phyloP scores from a whole-genome alignment of 2,888 invertebrate species.

The Apoderus coryli region DNA sequence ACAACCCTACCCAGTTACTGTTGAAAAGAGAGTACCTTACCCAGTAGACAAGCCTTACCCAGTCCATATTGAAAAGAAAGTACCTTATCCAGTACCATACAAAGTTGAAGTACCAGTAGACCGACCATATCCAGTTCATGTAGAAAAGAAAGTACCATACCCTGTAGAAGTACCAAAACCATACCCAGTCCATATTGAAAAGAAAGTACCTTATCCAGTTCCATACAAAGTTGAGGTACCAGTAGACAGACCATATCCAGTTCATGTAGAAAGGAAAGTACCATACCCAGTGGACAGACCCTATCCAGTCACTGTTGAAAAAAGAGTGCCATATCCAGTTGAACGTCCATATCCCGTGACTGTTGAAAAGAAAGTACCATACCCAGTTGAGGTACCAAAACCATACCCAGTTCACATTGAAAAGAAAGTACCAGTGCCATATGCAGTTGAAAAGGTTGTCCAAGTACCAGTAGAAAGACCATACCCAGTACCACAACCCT shows the following conservation, averaged over 20 bases:
- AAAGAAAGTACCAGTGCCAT: constrained; percentile 12
- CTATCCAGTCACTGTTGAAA: constrained; percentile 14
- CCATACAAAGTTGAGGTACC: constrained; percentile 9
- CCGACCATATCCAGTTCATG: constrained; percentile 12
- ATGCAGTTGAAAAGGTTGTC: constrained; percentile 10
- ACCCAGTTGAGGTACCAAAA: constrained; percentile 11
- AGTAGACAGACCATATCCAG: constrained; percentile 14
- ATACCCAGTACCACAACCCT: too few species aligned
- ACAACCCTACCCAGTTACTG: constrained; percentile 37
- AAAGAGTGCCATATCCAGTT: constrained; percentile 14
- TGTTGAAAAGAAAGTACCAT: constrained; percentile 13
- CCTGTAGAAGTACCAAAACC: constrained; percentile 15
- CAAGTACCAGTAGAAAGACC: constrained; percentile 13
- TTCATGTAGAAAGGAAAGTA: constrained; percentile 12
- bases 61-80: constrained; percentile 41
- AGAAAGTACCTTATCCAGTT: constrained; percentile 13
- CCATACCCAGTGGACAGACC: constrained; percentile 11
- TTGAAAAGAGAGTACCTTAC: constrained; percentile 35
- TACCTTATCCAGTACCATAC: constrained; percentile 25
- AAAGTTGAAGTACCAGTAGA: constrained; percentile 15
- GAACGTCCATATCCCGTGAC: constrained; percentile 14
- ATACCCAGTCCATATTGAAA: constrained; percentile 13
- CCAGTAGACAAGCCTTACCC: constrained; percentile 44
- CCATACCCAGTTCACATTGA: constrained; percentile 13
- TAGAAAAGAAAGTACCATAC: constrained; percentile 14